Evolutionary conservation across 2,797 vertebrate species (phyloP).

Genomic region (Odontamblyopus rebecca): DNA sequence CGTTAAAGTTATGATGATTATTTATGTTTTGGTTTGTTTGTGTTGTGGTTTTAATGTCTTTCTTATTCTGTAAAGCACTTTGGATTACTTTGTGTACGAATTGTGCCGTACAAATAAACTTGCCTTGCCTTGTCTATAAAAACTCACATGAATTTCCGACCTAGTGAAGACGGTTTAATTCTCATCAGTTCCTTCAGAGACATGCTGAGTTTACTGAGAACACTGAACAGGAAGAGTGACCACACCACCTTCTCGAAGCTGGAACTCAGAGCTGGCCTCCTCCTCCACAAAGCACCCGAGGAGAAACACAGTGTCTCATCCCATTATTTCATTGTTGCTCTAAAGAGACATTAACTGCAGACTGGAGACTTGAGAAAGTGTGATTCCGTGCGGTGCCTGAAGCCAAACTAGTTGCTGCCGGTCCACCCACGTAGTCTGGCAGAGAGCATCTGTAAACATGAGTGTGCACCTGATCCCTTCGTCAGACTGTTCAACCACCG

Average conservation of each 20-base stretch:
- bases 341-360: slow-evolving; percentile 60
- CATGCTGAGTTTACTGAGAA: not conserved
- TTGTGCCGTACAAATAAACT: too few species aligned
- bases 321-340: slow-evolving; percentile 59
- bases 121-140: not conserved
- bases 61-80: too few species aligned
- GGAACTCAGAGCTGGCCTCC: slow-evolving; percentile 28
- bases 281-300: slow-evolving; percentile 47
- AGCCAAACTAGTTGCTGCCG: slow-evolving; percentile 36
- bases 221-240: not conserved
- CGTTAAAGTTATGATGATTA: too few species aligned
- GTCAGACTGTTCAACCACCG: slow-evolving; percentile 1
- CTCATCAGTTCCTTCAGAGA: not conserved
- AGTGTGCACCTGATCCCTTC: slow-evolving; percentile 6
- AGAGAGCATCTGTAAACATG: slow-evolving; percentile 14
- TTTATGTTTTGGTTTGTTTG: too few species aligned
- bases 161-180: not conserved
- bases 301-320: slow-evolving; percentile 58
- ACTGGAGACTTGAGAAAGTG: slow-evolving; percentile 45
- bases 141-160: not conserved
- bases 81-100: too few species aligned
- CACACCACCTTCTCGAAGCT: not conserved
- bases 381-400: slow-evolving; percentile 49
- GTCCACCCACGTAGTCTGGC: slow-evolving; percentile 45
- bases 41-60: too few species aligned